Percentiles rank a stretch among this genome's conserved stretches.
phyloP scores from a whole-genome alignment of 1,140 invertebrate species.

The Eupristina koningsbergeri region DNA sequence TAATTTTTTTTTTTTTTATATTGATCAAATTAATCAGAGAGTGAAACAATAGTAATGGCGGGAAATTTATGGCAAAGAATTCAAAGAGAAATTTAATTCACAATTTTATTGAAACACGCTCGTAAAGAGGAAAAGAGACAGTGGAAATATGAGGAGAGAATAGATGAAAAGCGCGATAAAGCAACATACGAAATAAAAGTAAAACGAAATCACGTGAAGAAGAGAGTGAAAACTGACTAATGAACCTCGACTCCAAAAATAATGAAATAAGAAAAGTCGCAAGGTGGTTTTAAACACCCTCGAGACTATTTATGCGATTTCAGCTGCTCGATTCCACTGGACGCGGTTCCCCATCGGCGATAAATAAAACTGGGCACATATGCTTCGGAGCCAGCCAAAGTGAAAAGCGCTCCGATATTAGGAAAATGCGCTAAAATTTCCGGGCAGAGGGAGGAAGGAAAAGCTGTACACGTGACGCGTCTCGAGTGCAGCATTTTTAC shows the following conservation, averaged over 20 bases:
- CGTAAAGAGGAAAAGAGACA: too few relatives aligned
- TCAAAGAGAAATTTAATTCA: background rate
- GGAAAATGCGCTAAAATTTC: background rate
- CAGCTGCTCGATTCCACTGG: background rate
- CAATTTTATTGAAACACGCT: too few relatives aligned
- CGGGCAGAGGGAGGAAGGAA: background rate
- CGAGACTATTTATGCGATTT: conserved; percentile 4
- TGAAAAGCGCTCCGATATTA: conserved; percentile 20
- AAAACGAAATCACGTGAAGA: background rate
- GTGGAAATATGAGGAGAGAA: background rate
- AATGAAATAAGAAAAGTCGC: conserved; percentile 35
- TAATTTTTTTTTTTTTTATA: too few relatives aligned
- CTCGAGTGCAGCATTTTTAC: background rate
- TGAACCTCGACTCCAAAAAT: conserved; percentile 28
- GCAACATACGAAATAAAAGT: background rate
- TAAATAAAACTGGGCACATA: conserved; percentile 2
- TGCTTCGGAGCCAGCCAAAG: background rate
- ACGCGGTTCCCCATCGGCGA: background rate
- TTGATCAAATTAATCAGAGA: too few relatives aligned
- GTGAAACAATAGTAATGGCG: too few relatives aligned
- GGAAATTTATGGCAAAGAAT: background rate
- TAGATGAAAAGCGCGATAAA: background rate
- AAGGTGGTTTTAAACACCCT: background rate
- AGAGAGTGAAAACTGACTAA: conserved; percentile 22
- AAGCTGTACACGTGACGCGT: background rate